A percentile compares a stretch with the other conserved stretches of the same genome.
These are phyloP conservation scores for Thamnophis sirtalis DNA, from an alignment of 2,113 vertebrate genomes.

Conservation along the genomic window DNA sequence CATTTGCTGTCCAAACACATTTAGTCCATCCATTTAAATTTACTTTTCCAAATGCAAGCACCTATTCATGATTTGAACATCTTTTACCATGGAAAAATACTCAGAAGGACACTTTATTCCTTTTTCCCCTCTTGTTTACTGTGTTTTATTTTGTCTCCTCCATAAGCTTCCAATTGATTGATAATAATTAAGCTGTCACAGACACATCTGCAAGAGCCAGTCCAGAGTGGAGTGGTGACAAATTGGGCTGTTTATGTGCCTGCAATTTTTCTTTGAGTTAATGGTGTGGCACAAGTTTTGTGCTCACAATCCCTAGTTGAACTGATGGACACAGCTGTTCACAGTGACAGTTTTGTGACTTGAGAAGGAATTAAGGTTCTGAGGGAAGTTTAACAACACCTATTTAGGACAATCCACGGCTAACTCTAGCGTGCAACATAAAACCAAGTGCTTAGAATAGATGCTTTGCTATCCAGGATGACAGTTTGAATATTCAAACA, in stretches of 20 bases:
- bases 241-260: neutral
- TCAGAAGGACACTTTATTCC: neutral
- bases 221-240: neutral
- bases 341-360: neutral
- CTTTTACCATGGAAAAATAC: neutral
- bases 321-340: neutral
- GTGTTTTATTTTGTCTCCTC: constrained; percentile 2
- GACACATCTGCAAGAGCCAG: neutral
- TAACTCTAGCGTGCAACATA: neutral
- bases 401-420: neutral
- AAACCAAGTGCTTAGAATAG: neutral
- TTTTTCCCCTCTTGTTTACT: neutral
- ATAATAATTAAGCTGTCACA: constrained; percentile 28
- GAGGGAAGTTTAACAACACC: neutral
- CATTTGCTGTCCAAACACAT: neutral
- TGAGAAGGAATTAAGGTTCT: neutral
- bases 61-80: neutral
- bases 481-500: neutral
- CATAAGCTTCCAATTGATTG: neutral
- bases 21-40: neutral
- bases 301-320: neutral
- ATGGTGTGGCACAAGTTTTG: neutral
- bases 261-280: neutral
- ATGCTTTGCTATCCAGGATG: neutral
- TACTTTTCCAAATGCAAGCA: neutral